phyloP scores from a whole-genome alignment of 2,888 invertebrate species.

The Mechanitis messenoides region DNA sequence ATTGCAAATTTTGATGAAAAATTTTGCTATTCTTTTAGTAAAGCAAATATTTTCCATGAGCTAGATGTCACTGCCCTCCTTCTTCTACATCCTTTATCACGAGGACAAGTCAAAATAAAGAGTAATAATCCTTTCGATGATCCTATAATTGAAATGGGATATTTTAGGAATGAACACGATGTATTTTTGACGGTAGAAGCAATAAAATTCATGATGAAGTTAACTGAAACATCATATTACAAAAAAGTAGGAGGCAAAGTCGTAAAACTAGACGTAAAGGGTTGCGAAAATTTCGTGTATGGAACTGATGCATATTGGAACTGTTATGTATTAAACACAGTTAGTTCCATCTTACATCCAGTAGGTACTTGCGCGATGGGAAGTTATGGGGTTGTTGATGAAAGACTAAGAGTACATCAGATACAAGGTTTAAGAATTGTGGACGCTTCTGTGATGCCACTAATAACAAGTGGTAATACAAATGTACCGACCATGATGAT shows the following conservation, averaged over 20 bases:
- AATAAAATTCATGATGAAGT: constrained; percentile 43
- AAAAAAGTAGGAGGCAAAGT: constrained; percentile 42
- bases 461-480: constrained; percentile 58
- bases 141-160: constrained; percentile 56
- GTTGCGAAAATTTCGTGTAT: constrained; percentile 67
- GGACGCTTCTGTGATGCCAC: constrained; percentile 63
- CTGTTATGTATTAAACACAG: constrained; percentile 76
- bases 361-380: constrained; percentile 69
- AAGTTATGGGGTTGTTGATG: constrained; percentile 54
- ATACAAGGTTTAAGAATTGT: constrained; percentile 50
- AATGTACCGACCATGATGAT: constrained; percentile 66
- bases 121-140: constrained; percentile 51
- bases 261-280: constrained; percentile 55
- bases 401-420: constrained; percentile 50
- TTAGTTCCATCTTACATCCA: constrained; percentile 78
- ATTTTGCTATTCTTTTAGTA: constrained; percentile 43
- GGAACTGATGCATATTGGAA: constrained; percentile 79
- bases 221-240: constrained; percentile 50
- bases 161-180: constrained; percentile 47
- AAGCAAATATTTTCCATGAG: constrained; percentile 46
- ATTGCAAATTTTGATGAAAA: constrained; percentile 38
- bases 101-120: constrained; percentile 50
- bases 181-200: constrained; percentile 42
- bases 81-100: constrained; percentile 53
- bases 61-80: constrained; percentile 42